Evolutionary conservation across 2,888 invertebrate species (phyloP), one percentile per base, ranked within the genome.

Genomic region (Yponomeuta plumbellus): DNA sequence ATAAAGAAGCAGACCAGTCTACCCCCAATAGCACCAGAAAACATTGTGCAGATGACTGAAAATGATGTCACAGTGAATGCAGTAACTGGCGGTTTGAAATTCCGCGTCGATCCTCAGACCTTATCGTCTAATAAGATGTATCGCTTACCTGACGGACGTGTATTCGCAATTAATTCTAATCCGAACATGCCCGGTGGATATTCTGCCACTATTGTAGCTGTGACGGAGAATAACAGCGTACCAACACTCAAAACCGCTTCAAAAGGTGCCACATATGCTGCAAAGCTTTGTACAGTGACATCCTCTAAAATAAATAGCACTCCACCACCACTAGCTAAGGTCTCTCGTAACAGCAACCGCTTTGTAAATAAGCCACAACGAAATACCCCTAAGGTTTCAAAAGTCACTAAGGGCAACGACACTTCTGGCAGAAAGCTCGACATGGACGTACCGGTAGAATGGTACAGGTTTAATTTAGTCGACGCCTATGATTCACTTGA

Each of bases 401-500:
- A 26, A 22, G 40, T 11, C 11, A 17, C 39, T 39, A 61, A 23
- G 17, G 8, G 11, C 13, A 61, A 58, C 21, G 26, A 10, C 34
- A 34, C 34, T 11, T 11, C 63, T n/a, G 21, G 3, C 3, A 40
- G 17, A 22, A 39, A 39, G 21, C 39, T 40, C 10, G 39, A 90
- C 73, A 71, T 88, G 57, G 78, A 81, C 69, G 85, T 87, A 11
- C 88, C 91, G 20, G 81, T 91, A 64, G 93, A 93, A 75, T 93
- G 93, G 93, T 93, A 90, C 73, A 87, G 93, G 68, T 93, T 92
- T 71, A 93, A 93, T 70, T 83, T 93, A 40, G 78, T 92, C 64
- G 92, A 93, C 71, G 92, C 93, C 0, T 87, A 92, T 39, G 92
- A 93, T 69, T 89, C 93, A 39, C 84, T 93, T 66, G 92, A 92